These are phyloP conservation scores for Hystrix cristata DNA, from an alignment of 2,113 vertebrate genomes.

Conservation along the genomic window DNA sequence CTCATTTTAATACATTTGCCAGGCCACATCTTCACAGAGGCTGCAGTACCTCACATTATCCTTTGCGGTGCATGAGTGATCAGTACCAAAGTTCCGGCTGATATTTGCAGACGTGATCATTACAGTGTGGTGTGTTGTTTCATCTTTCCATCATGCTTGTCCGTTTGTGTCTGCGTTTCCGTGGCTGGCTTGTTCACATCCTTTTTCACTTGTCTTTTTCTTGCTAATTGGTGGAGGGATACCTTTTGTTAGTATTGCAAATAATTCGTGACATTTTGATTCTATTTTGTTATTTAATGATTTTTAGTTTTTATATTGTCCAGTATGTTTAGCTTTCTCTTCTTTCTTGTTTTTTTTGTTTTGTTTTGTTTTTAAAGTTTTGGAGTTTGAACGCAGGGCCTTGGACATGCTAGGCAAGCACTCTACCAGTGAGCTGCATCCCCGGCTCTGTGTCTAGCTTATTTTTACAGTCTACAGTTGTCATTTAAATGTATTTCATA, in stretches of 20 bases:
- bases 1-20: slow-evolving; percentile 12
- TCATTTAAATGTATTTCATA: slow-evolving; percentile 23
- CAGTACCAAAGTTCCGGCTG: slow-evolving; percentile 26
- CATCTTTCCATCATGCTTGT: background rate
- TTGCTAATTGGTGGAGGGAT: background rate
- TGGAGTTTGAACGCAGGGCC: background rate
- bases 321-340: background rate
- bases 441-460: background rate
- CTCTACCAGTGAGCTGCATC: background rate
- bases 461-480: background rate
- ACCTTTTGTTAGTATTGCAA: background rate
- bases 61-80: background rate
- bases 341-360: background rate
- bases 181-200: background rate
- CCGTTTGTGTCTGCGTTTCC: background rate
- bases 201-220: background rate
- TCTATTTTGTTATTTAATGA: background rate
- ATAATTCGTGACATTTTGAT: slow-evolving; percentile 33
- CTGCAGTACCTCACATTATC: background rate
- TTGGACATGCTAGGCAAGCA: background rate
- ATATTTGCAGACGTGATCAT: background rate
- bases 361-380: background rate
- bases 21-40: background rate
- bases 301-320: slow-evolving; percentile 46
- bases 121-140: background rate